Base-by-base conservation (phyloP, 2,113 vertebrate genomes). In the Seriola rivoliana region DNA sequence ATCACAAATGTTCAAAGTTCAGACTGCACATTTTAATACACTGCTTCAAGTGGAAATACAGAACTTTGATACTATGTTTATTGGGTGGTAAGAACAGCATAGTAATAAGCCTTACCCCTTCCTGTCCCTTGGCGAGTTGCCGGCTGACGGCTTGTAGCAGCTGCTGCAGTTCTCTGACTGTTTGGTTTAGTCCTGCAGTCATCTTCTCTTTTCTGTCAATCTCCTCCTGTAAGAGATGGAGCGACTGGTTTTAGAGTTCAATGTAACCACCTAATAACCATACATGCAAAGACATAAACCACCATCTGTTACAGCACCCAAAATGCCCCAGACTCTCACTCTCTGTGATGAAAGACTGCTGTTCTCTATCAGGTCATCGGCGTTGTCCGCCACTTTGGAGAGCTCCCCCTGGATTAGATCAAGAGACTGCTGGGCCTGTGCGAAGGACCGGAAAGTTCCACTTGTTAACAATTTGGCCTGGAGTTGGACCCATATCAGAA, bases 391-490 rank as follows among this genome's bases (percentile, higher is more conserved):
- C 85, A 95, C 96, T 91, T 97, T 97, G 9, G 96, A 94, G 72
- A 99, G 96, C 94, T 98, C 97, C 67, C 94, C 96, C 91, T 98
- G 97, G 50, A 99, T 97, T 87, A 96, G 93, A 84, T 97, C 97
- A 90, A 99, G 90, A 77, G 97, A 98, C 90, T 97, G 96, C 91
- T 99, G 97, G 60, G 97, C 98, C 98, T 99, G 84, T 1, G 87
- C 55, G 19, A 19, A 19, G 50, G 16, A 23, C 14, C 54, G 79
- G 3, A 77, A 25, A 42, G n/a, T 46, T 66, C 19, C 1, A 23
- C 25, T 64, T n/a, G 55, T 85, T 80, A 80, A 21, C 36, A 64
- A 12, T 8, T 4, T 32, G 32, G 5, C 7, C 23, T 44, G 6
- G 3, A 63, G 46, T 14, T 62, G 14, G 6, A 55, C 3, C 4